Conservation (phyloP, 2,113 vertebrate genomes). For the Lycocorax pyrrhopterus region DNA sequence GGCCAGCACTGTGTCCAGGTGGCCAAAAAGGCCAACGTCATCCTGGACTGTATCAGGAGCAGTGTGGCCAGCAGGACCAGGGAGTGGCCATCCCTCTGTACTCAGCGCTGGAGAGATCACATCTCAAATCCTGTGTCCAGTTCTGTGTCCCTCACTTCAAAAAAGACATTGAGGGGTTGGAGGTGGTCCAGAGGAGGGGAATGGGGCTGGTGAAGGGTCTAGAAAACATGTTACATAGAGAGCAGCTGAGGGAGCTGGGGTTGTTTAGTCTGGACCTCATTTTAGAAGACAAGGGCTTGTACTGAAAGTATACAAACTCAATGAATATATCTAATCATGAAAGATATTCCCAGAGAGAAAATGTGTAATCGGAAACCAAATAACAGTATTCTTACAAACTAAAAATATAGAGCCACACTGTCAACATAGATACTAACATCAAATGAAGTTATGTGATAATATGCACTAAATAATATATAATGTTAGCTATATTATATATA, state of each 20-base stretch:
- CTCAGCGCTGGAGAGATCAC: too few relatives aligned
- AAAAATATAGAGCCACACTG: background rate
- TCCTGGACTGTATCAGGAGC: background rate
- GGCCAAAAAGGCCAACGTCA: background rate
- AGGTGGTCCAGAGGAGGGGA: rapidly evolving
- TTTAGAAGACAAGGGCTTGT: background rate
- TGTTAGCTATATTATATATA: too few relatives aligned
- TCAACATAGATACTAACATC: background rate
- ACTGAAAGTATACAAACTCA: background rate
- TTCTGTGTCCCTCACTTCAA: background rate
- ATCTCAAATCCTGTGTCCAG: background rate
- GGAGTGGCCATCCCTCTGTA: background rate
- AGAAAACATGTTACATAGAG: background rate
- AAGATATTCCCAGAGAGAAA: background rate
- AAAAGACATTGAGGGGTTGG: background rate
- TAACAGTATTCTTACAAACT: background rate
- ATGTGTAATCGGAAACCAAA: background rate
- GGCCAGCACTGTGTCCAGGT: background rate
- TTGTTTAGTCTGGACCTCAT: background rate
- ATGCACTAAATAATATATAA: background rate
- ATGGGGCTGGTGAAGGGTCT: background rate
- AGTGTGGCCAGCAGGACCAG: background rate
- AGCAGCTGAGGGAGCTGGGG: background rate
- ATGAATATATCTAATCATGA: background rate
- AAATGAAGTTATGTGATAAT: background rate